Evolutionary conservation across 2,888 invertebrate genomes (phyloP).

Genomic region (Tholera decimalis): DNA sequence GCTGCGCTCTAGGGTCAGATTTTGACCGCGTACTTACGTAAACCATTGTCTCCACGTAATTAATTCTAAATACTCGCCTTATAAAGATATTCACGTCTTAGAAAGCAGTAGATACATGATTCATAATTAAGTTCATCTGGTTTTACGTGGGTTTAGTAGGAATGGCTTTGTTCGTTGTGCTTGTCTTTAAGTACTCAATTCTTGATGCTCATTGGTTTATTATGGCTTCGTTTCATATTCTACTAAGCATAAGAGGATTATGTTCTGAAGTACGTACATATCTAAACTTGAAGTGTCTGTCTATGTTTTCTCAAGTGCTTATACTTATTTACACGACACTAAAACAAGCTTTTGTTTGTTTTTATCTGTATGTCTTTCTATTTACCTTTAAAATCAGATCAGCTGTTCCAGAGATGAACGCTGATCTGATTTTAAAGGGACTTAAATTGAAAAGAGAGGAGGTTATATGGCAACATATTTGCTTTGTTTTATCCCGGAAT

Average conservation of each 20-base stretch:
- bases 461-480: too few species aligned
- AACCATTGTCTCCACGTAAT: constrained; percentile 74
- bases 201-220: constrained; percentile 7
- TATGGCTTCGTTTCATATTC: constrained; percentile 28
- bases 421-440: too few species aligned
- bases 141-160: constrained; percentile 50
- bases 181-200: constrained; percentile 56
- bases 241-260: constrained; percentile 36
- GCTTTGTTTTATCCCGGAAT: too few species aligned
- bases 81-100: constrained; percentile 73
- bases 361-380: too few species aligned
- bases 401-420: too few species aligned
- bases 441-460: too few species aligned
- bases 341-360: too few species aligned
- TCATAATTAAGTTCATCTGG: constrained; percentile 63
- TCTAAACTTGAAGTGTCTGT: too few species aligned
- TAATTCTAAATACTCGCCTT: constrained; percentile 70
- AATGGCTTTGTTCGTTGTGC: constrained; percentile 34
- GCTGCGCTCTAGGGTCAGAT: constrained; percentile 60
- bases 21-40: constrained; percentile 71
- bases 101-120: constrained; percentile 62
- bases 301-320: too few species aligned
- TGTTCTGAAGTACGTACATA: constrained; percentile 9
- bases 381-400: too few species aligned
- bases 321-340: too few species aligned